Evolutionary conservation across 2,888 invertebrate genomes (phyloP).

Genomic region (Pinctada fucata): DNA sequence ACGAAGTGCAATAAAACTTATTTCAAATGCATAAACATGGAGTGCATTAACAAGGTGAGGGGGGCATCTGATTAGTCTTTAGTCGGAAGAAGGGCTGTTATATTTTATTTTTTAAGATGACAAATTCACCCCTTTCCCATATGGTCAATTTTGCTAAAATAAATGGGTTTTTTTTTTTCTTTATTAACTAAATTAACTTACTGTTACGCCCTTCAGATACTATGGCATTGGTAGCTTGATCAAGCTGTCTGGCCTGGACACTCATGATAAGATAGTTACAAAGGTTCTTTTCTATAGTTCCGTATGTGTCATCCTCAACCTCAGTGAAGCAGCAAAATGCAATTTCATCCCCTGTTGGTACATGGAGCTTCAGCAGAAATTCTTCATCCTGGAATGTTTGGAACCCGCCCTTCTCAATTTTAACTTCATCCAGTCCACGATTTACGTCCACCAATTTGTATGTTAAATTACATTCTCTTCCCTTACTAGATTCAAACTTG

Average conservation of each 20-base stretch:
- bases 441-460: slow-evolving; percentile 44
- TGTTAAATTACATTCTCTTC: slow-evolving; percentile 40
- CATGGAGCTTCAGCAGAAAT: slow-evolving; percentile 22
- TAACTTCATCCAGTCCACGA: slow-evolving; percentile 44
- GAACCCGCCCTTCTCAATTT: slow-evolving; percentile 39
- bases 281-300: slow-evolving; percentile 58
- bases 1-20: no score
- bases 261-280: slow-evolving; percentile 67
- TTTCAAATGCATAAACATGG: no score
- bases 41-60: no score
- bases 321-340: slow-evolving; percentile 33
- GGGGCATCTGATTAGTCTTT: no score
- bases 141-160: no score
- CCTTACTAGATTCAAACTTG: slow-evolving; percentile 41
- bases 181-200: no score
- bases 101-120: no score
- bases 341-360: slow-evolving; percentile 36
- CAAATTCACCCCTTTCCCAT: no score
- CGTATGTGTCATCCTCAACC: slow-evolving; percentile 31
- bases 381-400: slow-evolving; percentile 44
- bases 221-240: slow-evolving; percentile 25
- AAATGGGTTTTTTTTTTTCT: no score
- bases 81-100: no score
- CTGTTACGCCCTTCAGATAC: slow-evolving; percentile 35
- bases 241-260: slow-evolving; percentile 35